Base-by-base conservation (phyloP, 1,140 invertebrate genomes). In the Drosophila saltans region DNA sequence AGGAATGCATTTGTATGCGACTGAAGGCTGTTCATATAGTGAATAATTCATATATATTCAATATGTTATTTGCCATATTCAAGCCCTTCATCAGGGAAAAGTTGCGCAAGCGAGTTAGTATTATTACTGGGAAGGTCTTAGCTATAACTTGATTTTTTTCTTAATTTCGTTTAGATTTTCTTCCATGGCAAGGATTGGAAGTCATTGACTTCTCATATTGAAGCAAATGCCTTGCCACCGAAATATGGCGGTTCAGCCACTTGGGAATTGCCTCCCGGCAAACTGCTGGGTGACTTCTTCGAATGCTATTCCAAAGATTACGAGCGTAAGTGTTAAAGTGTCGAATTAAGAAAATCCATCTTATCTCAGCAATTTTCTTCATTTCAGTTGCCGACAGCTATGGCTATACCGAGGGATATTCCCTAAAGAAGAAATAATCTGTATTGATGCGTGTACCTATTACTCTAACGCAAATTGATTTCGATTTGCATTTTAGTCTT, bases 31-130 rank as follows among this genome's bases (percentile, higher is more conserved):
- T 96, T 48, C 96, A 97, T 82, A 93, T 97, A 63, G 93, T 97
- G 10, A 97, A 97, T 92, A 96, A 97, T 89, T 96, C 96, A 1
- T 95, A 94, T 77, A 93, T 97, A 28, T 95, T 97, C 80, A 96
- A 96, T 82, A 95, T 96, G 84, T 93, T 96, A 2, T 97, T 95
- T 79, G 94, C 95, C 43, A 93, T 97, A 41, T 96, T 97, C 83
- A 97, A 97, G 90, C 95, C 95, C 21, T 97, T 97, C 86, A 93
- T 97, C 16, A 92, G 95, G 41, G 94, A 95, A 75, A 94, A 94
- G 71, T 85, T 95, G 3, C 94, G 94, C 77, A 94, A 95, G 72
- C 92, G 93, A 41, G 16, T 16, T 16, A 16, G 16, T 16, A 16
- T 16, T 16, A 16, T 16, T 16, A 16, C 16, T 16, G 16, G 16